Conservation (phyloP, 2,113 vertebrate genomes). For the Plecturocebus donacophilus region DNA sequence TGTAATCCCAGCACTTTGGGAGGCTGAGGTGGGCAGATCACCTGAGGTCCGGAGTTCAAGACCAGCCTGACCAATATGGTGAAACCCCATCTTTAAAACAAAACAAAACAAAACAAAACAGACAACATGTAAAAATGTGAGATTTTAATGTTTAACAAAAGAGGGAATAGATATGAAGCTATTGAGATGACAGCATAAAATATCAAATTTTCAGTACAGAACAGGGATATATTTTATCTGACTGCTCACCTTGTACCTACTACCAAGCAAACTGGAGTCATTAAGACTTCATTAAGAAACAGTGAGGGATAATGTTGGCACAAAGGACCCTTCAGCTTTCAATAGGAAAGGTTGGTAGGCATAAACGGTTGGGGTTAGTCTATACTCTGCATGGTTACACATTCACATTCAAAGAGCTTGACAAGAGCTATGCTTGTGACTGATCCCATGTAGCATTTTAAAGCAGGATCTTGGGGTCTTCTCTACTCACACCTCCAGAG, state of each 20-base stretch:
- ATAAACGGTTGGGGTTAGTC: not conserved
- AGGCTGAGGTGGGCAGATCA: too few species aligned
- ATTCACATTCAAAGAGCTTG: not conserved
- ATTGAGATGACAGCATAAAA: not conserved
- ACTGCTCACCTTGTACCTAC: not conserved
- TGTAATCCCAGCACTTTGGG: too few species aligned
- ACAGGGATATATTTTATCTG: not conserved
- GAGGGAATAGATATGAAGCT: not conserved
- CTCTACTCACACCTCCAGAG: not conserved
- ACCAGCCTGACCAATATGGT: too few species aligned
- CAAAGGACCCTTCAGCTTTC: not conserved
- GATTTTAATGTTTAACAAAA: not conserved
- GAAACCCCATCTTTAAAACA: too few species aligned
- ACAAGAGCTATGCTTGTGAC: not conserved
- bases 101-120: not conserved
- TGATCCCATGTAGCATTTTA: not conserved
- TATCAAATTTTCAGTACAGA: not conserved
- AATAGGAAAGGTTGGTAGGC: not conserved
- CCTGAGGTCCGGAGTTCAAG: too few species aligned
- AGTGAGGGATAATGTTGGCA: not conserved
- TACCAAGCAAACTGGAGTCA: not conserved
- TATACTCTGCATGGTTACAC: not conserved
- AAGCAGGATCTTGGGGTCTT: not conserved
- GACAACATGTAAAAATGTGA: not conserved
- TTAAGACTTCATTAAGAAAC: too few species aligned